Percentiles rank a stretch among this genome's conserved stretches.
Conservation (phyloP, 2,113 vertebrate species). For the Aegithalos caudatus region DNA sequence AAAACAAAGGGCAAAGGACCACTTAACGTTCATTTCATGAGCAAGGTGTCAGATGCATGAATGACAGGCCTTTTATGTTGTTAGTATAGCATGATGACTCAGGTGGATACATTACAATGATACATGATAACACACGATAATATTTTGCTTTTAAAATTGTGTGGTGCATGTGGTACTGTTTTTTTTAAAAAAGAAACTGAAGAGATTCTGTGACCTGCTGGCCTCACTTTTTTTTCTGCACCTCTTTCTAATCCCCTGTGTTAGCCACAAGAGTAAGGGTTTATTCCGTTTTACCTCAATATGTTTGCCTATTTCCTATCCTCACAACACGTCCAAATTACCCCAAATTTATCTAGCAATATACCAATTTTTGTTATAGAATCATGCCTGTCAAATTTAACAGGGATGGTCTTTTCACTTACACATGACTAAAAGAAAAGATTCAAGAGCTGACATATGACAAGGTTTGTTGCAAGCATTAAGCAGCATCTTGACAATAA, state of each 20-base stretch:
- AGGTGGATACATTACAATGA: not conserved
- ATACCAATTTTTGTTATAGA: not conserved
- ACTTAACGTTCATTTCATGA: not conserved
- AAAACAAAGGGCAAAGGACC: not conserved
- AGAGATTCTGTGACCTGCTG: not conserved
- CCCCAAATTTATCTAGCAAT: not conserved
- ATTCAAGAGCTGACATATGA: slow-evolving; percentile 67
- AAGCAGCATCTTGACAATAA: slow-evolving; percentile 78
- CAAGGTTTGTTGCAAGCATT: slow-evolving; percentile 73
- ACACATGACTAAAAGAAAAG: slow-evolving; percentile 40
- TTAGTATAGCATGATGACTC: not conserved
- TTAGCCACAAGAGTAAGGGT: not conserved
- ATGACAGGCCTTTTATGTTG: not conserved
- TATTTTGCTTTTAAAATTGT: not conserved
- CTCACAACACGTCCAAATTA: not conserved
- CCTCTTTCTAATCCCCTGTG: not conserved
- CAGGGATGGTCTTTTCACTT: not conserved
- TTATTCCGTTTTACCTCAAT: not conserved
- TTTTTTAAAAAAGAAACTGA: not conserved
- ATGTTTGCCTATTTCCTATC: not conserved
- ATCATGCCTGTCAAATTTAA: not conserved
- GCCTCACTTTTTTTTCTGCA: not conserved
- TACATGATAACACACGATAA: not conserved
- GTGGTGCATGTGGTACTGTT: not conserved
- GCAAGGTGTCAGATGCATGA: not conserved